Evolutionary conservation across 1,140 invertebrate species (phyloP), one percentile per base, ranked within the genome.

Genomic region (Drosophila fuyamai): DNA sequence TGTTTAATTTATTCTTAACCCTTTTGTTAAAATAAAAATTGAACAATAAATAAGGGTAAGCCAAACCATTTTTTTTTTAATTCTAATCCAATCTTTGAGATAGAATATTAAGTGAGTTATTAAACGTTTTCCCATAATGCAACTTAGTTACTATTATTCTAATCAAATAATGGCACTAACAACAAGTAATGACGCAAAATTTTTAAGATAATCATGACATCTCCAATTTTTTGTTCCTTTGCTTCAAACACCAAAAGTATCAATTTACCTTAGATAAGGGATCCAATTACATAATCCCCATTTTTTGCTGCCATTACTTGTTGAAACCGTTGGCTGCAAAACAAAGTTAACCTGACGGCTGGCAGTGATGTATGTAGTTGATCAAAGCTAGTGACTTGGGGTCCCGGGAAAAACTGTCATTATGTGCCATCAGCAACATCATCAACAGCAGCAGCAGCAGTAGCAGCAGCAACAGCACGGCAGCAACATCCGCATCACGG

Each of bases 361-460:
- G 68, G 48, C 54, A 71, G 79, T 75, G 60, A 53, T 60, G 68
- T 62, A 71, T 77, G 73, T 43, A 77, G 79, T 81, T 77, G 73
- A 83, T 78, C 75, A 82, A 75, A 75, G 80, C 46, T 61, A 71
- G 70, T 83, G 60, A 76, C 75, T 75, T 67, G 50, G 68, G 36
- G 65, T 29, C 66, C 68, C 61, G 27, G 62, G 63, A 66, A 46
- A 75, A 63, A 75, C 70, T 78, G 75, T 79, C 70, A 83, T 83
- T 82, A 74, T 74, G 67, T 46, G 71, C 76, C 75, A 82, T 75
- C 79, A 81, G 56, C 66, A 65, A 18, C 59, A 55, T 44, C 78
- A 62, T 44, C 61, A 62, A n/a, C 44, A 68, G 32, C 50, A 67
- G 13, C 47, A 32, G 36, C 13, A 36, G 10, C 44, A 47, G 12